Evolutionary conservation across 2,113 vertebrate genomes (phyloP), one percentile per base, ranked within the genome.

Genomic region (Riparia riparia): DNA sequence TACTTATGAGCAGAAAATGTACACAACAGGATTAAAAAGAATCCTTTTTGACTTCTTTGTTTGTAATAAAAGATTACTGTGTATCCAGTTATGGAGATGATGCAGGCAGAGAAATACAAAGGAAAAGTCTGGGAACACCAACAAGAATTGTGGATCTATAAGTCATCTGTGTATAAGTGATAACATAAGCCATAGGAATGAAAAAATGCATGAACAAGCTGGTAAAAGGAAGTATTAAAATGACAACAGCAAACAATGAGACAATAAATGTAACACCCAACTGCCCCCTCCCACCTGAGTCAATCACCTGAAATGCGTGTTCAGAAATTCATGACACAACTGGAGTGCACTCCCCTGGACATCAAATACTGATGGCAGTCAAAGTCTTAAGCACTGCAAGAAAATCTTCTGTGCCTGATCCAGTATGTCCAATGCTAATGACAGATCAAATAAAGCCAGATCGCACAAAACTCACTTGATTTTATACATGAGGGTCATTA

Each of bases 11-110:
- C 29, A 56, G 88, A 85, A 84, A 74, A 24, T 3, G 1, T 79
- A 44, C 71, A 83, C 57, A 96, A 91, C 61, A 82, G 88, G 95
- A 96, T 95, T 95, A 90, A 68, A 94, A 89, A 60, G 51, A 92
- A 96, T 90, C 79, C 72, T 81, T 94, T 96, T 74, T 7, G 3
- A 71, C 72, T 92, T 81, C 79, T 92, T 93, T 96, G 83, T 95
- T 78, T 86, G 72, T 21, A 89, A 89, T 60, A 76, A 83, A 86
- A 95, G 85, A 95, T 96, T 93, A 92, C 21, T 6, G 81, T 64
- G n/a, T 45, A 94, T 84, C 68, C 64, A 71, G 92, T 92, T 74
- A 93, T 1, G 8, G 82, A 78, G 76, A 93, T 90, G 95, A 86
- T 64, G 69, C 64, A 90, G 82, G 72, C 80, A 57, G 37, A 90